phyloP scores from a whole-genome alignment of 2,888 invertebrate species.

The Drosophila colorata region DNA sequence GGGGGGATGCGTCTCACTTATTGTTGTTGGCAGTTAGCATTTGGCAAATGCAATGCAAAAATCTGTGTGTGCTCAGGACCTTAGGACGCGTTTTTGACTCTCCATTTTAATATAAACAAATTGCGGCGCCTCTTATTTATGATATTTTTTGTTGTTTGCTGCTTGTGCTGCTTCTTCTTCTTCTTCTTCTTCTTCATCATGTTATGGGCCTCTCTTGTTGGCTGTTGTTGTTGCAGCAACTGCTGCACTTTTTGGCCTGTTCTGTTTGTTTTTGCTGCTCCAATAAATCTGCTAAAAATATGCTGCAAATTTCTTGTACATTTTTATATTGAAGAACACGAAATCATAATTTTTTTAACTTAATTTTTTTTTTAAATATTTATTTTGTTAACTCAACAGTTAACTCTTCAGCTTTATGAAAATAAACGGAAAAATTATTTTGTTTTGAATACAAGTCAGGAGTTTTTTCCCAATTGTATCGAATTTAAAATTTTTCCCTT shows the following conservation, averaged over 20 bases:
- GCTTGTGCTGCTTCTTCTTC: conserved; percentile 7
- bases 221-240: conserved; percentile 8
- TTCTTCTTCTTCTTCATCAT: conserved; percentile 5
- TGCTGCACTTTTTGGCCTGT: conserved; percentile 24
- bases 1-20: conserved; percentile 4
- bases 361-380: too few relatives aligned
- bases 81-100: conserved; percentile 62
- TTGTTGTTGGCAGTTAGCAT: conserved; percentile 48
- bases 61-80: conserved; percentile 55
- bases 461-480: too few relatives aligned
- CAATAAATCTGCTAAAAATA: conserved; percentile 45
- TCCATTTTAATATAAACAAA: conserved; percentile 82
- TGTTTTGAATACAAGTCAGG: too few relatives aligned
- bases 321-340: neutral
- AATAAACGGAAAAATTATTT: too few relatives aligned
- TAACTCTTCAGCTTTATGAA: too few relatives aligned
- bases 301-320: neutral
- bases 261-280: conserved; percentile 17
- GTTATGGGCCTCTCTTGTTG: conserved; percentile 1
- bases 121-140: conserved; percentile 77
- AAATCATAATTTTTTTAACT: neutral
- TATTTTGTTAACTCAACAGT: too few relatives aligned
- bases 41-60: conserved; percentile 59
- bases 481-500: too few relatives aligned
- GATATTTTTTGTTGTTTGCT: conserved; percentile 55